Evolutionary conservation across 2,888 invertebrate genomes (phyloP), one percentile per base, ranked within the genome.

Genomic region (Melanophora roralis): DNA sequence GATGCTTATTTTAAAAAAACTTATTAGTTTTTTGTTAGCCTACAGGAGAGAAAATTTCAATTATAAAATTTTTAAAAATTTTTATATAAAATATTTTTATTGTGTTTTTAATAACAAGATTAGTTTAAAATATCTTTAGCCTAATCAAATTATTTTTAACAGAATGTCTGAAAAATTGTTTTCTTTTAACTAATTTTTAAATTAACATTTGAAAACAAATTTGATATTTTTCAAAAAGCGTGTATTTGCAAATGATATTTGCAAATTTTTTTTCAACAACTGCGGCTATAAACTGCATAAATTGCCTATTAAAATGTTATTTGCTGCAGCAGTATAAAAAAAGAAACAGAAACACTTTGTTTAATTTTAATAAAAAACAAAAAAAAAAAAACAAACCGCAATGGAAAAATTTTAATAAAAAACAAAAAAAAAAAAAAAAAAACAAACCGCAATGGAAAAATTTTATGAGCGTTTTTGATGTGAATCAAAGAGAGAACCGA

Each of bases 191-290:
- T n/a, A n/a, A n/a, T n/a, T n/a, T n/a, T n/a, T n/a, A n/a, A n/a
- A n/a, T n/a, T n/a, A n/a, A n/a, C n/a, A n/a, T 27, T 27, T 6
- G 4, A 27, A 27, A 3, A 27, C 27, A 27, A 5, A 5, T 27
- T 5, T 27, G 27, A 27, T 27, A 27, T 27, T 27, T 5, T 6
- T 27, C n/a, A 27, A 5, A 6, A 27, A 27, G 6, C 3, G 27
- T 27, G 6, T 27, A 27, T 27, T 49, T n/a, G 12, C 23, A 49
- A 53, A 34, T 71, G 14, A 43, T 64, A 14, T 62, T 67, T 69
- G 43, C 4, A 9, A 51, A 59, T 40, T 68, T 73, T 40, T 68
- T 73, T 53, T 64, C 27, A 36, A 55, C 32, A 68, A 64, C 55
- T 55, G 21, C 27, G 36, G 38, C 27, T 60, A 45, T 67, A 67